Evolutionary conservation across 1,140 invertebrate species (phyloP), one percentile per base, ranked within the genome.

Genomic region (Gonioctena quinquepunctata): DNA sequence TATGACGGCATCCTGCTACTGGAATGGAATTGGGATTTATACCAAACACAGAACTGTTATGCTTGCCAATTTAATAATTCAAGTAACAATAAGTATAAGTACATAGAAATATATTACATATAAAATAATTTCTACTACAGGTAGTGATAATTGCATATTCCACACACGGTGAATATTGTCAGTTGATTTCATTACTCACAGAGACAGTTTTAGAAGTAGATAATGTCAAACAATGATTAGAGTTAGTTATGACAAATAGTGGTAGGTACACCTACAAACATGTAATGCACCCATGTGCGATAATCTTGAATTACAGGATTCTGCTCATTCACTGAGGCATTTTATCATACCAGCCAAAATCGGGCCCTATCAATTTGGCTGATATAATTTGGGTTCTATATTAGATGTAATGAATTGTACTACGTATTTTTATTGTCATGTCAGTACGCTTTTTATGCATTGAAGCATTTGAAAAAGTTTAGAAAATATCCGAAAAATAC

Each of bases 71-170:
- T 66, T 66, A 66, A n/a, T 66, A 52, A 54, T 66, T 66, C 49
- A 56, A 26, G 52, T 13, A 66, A 66, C 63, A 54, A 26, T 66
- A 66, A 66, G 63, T 66, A 66, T 66, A 66, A 54, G 63, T 66
- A 66, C 63, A 66, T 66, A 66, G 48, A 66, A 66, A 66, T 66
- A 66, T 66, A 66, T 66, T 66, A 66, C 49, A 66, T 66, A 66
- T 54, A 66, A 66, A 66, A 66, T 66, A 66, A 66, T 22, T 66
- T 56, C 50, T 50, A 54, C 63, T 54, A 66, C 48, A 52, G 63
- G 49, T 66, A 33, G 60, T 66, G 63, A 66, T 49, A 52, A 26
- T 66, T 66, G 63, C 23, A 61, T 26, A 66, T 66, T 66, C 50
- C 63, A 54, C 48, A 66, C 26, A 33, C 8, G 54, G 63, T 66